Percentiles rank a stretch among this genome's conserved stretches.
phyloP scores from a whole-genome alignment of 2,888 invertebrate genomes.

The Vannuccia rotundouncinata region DNA sequence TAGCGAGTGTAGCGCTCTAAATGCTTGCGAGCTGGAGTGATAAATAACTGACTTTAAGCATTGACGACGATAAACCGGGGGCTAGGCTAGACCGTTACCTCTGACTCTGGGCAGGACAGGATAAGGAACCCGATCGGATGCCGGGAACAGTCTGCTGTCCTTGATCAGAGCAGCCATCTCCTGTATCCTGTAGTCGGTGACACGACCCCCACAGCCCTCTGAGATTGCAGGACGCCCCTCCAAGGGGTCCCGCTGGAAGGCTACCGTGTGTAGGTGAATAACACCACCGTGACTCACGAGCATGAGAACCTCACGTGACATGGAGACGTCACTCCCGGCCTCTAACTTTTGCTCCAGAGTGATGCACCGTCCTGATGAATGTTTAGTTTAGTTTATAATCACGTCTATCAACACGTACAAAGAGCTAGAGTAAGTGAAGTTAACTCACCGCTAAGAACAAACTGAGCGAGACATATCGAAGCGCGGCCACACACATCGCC shows the following conservation, averaged over 20 bases:
- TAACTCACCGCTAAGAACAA: slow-evolving; percentile 68
- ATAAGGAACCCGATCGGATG: slow-evolving; percentile 59
- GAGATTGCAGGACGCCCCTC: slow-evolving; percentile 91
- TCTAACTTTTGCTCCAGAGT: background rate
- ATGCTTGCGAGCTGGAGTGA: slow-evolving; percentile 62
- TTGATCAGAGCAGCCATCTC: slow-evolving; percentile 62
- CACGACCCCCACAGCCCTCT: slow-evolving; percentile 85
- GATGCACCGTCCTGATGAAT: background rate
- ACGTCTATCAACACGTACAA: too few relatives aligned
- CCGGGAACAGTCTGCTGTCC: slow-evolving; percentile 70
- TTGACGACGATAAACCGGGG: too few relatives aligned
- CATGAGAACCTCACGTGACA: slow-evolving; percentile 74
- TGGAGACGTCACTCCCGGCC: background rate
- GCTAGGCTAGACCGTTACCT: too few relatives aligned
- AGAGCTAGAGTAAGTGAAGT: too few relatives aligned
- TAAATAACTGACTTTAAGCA: too few relatives aligned
- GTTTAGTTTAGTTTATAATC: too few relatives aligned
- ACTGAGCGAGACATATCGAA: slow-evolving; percentile 91
- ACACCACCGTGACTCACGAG: slow-evolving; percentile 88
- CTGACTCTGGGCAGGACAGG: slow-evolving; percentile 35
- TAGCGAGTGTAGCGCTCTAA: slow-evolving; percentile 74
- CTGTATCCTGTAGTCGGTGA: slow-evolving; percentile 77
- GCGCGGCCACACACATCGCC: slow-evolving; percentile 93
- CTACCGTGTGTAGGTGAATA: slow-evolving; percentile 84
- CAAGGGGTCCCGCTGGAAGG: slow-evolving; percentile 72